These are phyloP conservation scores for Harpagifer antarcticus DNA, from an alignment of 2,797 vertebrate genomes.

Conservation along the genomic window DNA sequence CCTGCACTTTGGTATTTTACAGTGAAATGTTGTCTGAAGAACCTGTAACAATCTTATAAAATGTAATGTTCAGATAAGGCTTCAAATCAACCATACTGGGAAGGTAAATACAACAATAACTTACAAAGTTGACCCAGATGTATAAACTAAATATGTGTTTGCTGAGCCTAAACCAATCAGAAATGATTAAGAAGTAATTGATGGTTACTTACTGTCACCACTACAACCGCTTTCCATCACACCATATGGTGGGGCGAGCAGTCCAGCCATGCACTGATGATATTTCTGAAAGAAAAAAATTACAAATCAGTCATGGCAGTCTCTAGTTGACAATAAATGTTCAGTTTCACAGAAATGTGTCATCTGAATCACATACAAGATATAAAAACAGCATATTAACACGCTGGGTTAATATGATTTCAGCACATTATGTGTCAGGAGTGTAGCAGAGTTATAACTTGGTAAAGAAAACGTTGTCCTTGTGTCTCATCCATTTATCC, in stretches of 20 bases:
- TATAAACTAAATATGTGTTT: slow-evolving; percentile 5
- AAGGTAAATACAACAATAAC: not conserved
- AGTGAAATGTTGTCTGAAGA: not conserved
- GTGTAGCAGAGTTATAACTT: not conserved
- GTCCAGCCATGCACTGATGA: slow-evolving; percentile 95
- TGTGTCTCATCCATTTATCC: slow-evolving; percentile 6
- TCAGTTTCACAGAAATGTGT: not conserved
- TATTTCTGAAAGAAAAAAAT: slow-evolving; percentile 89
- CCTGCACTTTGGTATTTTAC: not conserved
- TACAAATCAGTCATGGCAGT: not conserved
- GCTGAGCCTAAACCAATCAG: not conserved
- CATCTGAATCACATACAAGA: not conserved
- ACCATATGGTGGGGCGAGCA: slow-evolving; percentile 96
- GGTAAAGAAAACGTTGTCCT: not conserved
- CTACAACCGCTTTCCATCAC: slow-evolving; percentile 94
- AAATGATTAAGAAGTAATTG: slow-evolving; percentile 7
- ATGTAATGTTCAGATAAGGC: not conserved
- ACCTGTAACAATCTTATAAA: not conserved
- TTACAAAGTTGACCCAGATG: not conserved
- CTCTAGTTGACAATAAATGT: not conserved
- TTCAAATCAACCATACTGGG: not conserved
- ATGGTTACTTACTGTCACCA: slow-evolving; percentile 91
- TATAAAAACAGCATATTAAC: too few species aligned
- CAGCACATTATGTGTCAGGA: not conserved
- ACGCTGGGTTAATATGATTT: not conserved